A percentile compares a stretch with the other conserved stretches of the same genome.
Evolutionary conservation across 2,113 vertebrate species (phyloP).

Genomic region (Antechinus flavipes): DNA sequence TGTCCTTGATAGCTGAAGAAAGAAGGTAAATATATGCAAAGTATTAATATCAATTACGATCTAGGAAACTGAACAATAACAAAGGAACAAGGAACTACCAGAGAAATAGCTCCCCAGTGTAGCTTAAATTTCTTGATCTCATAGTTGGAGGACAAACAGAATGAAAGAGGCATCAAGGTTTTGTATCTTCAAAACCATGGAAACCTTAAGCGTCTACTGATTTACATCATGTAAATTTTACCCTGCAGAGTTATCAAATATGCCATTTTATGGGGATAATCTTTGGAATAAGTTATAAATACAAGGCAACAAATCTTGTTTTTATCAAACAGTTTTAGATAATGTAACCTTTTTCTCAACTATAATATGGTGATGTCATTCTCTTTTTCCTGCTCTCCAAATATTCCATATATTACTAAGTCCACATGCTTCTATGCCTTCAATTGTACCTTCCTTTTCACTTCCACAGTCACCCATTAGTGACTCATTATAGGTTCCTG

Average conservation of each 20-base stretch:
- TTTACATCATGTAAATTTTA: conserved; percentile 61
- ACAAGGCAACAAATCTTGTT: conserved; percentile 30
- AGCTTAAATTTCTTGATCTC: conserved; percentile 64
- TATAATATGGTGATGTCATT: background rate
- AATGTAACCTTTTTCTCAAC: background rate
- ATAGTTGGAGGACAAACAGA: conserved; percentile 56
- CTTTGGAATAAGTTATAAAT: conserved; percentile 42
- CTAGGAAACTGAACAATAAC: conserved; percentile 45
- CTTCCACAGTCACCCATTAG: background rate
- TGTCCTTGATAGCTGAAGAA: conserved; percentile 62
- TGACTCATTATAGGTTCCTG: background rate
- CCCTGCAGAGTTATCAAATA: conserved; percentile 48
- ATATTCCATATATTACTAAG: background rate
- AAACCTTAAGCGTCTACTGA: conserved; percentile 44
- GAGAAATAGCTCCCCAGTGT: conserved; percentile 47
- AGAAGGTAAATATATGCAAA: conserved; percentile 56
- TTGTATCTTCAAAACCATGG: conserved; percentile 61
- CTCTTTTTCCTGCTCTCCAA: background rate
- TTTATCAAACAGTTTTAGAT: background rate
- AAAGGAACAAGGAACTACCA: conserved; percentile 20
- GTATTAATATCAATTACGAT: conserved; percentile 66
- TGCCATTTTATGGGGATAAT: conserved; percentile 57
- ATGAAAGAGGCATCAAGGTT: conserved; percentile 15
- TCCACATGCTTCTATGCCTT: background rate
- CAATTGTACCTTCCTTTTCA: background rate